Evolutionary conservation across 2,888 invertebrate genomes (phyloP).

Genomic region (Hirtodrosophila confusa): DNA sequence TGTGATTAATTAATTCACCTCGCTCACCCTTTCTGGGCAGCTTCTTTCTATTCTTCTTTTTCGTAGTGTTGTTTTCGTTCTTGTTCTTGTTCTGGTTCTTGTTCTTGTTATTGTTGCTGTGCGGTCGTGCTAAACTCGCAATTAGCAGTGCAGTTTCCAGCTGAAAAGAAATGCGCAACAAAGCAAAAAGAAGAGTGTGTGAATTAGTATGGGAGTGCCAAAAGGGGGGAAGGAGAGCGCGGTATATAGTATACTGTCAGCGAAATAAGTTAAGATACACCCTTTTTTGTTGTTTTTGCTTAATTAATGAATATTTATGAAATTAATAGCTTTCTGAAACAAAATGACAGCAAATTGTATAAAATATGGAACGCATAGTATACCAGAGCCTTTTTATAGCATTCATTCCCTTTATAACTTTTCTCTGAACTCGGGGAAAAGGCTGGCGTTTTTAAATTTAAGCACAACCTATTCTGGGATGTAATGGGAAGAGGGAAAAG

Average conservation of each 20-base stretch:
- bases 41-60: constrained; percentile 16
- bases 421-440: too few relatives aligned
- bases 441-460: too few relatives aligned
- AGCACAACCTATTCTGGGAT: too few relatives aligned
- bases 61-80: background rate
- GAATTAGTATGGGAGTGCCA: constrained; percentile 25
- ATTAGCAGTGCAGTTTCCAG: constrained; percentile 80
- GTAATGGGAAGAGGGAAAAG: too few relatives aligned
- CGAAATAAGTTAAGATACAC: too few relatives aligned
- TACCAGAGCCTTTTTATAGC: too few relatives aligned
- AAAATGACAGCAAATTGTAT: too few relatives aligned
- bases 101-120: constrained; percentile 25
- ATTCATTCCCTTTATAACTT: too few relatives aligned
- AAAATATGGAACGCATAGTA: too few relatives aligned
- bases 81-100: constrained; percentile 16
- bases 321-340: too few relatives aligned
- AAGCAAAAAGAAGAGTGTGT: constrained; percentile 18
- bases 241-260: background rate
- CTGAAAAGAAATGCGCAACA: constrained; percentile 66
- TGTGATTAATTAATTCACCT: constrained; percentile 78
- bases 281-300: too few relatives aligned
- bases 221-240: background rate
- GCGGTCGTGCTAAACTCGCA: constrained; percentile 69
- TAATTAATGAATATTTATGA: too few relatives aligned
- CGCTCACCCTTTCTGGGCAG: constrained; percentile 38